A percentile compares a stretch with the other conserved stretches of the same genome.
Evolutionary conservation across 2,888 invertebrate genomes (phyloP).

Genomic region (Busseola fusca): DNA sequence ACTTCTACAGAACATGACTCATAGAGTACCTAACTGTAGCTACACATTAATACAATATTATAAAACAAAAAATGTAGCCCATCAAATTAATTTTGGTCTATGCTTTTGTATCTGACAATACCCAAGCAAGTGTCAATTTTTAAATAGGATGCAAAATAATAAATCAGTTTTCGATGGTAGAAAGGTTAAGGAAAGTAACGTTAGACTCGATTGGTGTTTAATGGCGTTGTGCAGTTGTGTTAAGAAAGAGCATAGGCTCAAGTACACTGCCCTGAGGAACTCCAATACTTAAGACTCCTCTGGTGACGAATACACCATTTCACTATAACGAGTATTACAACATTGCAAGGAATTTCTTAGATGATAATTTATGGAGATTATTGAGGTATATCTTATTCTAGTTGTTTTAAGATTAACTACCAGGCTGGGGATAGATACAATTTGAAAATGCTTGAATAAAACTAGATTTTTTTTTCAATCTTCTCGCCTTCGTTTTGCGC

Average conservation of each 20-base stretch:
- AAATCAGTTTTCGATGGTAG: not conserved
- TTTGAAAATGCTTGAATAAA: not conserved
- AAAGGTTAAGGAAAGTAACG: not conserved
- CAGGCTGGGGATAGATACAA: not conserved
- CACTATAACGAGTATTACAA: not conserved
- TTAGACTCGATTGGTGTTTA: not conserved
- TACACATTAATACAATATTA: not conserved
- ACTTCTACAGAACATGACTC: not conserved
- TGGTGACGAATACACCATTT: not conserved
- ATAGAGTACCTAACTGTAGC: not conserved
- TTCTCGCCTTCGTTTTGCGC: not conserved
- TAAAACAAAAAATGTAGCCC: not conserved
- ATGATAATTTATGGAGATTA: too few species aligned
- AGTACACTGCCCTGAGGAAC: not conserved
- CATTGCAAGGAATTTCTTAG: too few species aligned
- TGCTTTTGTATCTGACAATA: not conserved
- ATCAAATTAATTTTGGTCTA: not conserved
- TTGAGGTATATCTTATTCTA: not conserved
- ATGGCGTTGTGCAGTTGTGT: not conserved
- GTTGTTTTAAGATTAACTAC: not conserved
- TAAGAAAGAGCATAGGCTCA: too few species aligned
- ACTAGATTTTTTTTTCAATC: too few species aligned
- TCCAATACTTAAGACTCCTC: not conserved
- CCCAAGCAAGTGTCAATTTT: not conserved
- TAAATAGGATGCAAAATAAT: not conserved